These are phyloP conservation scores for Ovis aries DNA, from an alignment of 2,113 vertebrate genomes.

Conservation along the genomic window DNA sequence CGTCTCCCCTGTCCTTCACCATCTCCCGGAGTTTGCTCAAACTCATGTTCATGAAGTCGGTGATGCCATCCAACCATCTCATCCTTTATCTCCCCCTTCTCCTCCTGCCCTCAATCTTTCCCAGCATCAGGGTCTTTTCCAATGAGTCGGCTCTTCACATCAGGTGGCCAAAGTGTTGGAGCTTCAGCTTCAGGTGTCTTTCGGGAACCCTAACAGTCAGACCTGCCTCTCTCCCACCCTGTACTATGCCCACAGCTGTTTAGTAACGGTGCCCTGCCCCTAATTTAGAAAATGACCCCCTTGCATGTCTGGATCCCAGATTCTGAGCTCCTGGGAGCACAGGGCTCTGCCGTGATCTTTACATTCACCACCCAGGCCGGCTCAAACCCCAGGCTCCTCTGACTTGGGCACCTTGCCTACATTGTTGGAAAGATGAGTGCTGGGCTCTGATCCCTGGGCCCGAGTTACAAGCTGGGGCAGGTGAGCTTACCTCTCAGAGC, in stretches of 20 bases:
- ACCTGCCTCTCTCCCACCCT: accelerated
- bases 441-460: neutral
- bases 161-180: neutral
- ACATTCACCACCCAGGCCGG: accelerated
- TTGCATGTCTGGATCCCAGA: neutral
- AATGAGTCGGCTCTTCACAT: neutral
- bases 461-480: neutral
- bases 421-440: accelerated
- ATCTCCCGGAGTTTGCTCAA: neutral
- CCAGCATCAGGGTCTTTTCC: neutral
- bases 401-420: accelerated
- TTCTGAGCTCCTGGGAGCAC: neutral
- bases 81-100: neutral
- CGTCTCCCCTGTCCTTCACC: neutral
- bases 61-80: neutral
- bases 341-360: accelerated
- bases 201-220: accelerated
- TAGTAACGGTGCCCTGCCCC: neutral
- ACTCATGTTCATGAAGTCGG: neutral
- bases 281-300: neutral
- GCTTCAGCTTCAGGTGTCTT: neutral
- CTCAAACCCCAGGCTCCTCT: accelerated
- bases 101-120: neutral
- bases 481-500: neutral
- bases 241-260: accelerated